phyloP scores from a whole-genome alignment of 2,113 vertebrate genomes.

The Acinonyx jubatus region DNA sequence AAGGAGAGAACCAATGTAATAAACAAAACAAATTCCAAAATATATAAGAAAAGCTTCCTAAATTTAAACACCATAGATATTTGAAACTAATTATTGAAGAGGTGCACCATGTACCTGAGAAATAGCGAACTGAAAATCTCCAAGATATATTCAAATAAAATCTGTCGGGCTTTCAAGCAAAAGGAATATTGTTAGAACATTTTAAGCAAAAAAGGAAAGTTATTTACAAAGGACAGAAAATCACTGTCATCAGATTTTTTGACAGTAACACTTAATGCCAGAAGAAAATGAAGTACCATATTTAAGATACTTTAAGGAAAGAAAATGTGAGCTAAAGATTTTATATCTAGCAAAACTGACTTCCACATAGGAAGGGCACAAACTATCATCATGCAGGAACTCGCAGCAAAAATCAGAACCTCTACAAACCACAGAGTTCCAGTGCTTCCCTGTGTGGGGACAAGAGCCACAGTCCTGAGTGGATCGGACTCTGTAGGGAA shows the following conservation, averaged over 20 bases:
- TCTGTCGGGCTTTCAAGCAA: background rate
- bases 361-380: background rate
- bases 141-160: background rate
- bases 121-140: background rate
- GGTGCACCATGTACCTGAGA: background rate
- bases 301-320: background rate
- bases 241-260: background rate
- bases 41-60: background rate
- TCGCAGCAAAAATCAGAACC: background rate
- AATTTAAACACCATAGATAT: background rate
- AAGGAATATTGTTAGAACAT: background rate
- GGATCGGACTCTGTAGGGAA: background rate
- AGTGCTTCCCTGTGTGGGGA: background rate
- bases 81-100: background rate
- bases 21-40: background rate
- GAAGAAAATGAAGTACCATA: background rate
- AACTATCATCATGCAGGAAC: background rate
- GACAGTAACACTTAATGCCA: background rate
- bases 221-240: background rate
- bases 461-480: background rate
- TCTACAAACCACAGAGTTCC: background rate
- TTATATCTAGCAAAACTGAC: slow-evolving; percentile 41
- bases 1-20: background rate
- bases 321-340: background rate
- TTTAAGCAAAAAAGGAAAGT: background rate